These are phyloP conservation scores for Chrysolophus pictus DNA, from an alignment of 2,797 vertebrate genomes.

Conservation along the genomic window DNA sequence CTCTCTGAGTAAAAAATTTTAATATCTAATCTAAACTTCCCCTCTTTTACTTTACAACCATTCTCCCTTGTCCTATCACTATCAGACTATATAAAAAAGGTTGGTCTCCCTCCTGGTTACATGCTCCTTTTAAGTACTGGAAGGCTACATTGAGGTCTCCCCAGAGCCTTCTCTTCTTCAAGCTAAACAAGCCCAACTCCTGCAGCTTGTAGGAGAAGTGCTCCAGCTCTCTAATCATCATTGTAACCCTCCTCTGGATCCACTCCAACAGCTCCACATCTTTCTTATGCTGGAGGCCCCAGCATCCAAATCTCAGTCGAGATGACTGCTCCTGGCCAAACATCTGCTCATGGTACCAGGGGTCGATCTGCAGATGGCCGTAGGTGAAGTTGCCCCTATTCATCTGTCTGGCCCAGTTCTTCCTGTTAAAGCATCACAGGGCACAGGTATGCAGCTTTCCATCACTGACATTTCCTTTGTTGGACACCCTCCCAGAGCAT, in stretches of 20 bases:
- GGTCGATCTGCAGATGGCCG: neutral
- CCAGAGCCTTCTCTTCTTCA: no score
- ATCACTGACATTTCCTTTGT: neutral
- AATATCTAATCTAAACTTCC: neutral
- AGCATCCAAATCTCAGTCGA: neutral
- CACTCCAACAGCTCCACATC: neutral
- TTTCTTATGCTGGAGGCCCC: neutral
- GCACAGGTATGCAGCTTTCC: neutral
- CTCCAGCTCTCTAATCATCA: neutral
- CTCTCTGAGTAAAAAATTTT: neutral
- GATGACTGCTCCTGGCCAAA: neutral
- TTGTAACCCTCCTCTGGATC: neutral
- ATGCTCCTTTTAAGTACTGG: neutral
- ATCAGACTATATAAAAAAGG: neutral
- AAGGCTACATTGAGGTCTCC: neutral
- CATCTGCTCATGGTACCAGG: rapidly evolving
- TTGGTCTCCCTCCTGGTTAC: neutral
- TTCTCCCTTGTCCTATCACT: neutral
- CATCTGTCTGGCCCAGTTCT: neutral
- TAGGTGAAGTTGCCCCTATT: neutral
- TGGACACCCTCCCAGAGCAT: neutral
- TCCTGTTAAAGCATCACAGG: neutral
- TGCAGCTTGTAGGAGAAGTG: neutral
- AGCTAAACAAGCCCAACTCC: neutral
- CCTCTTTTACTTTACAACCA: neutral